Conservation (phyloP, 2,797 vertebrate species). For the Mus minutoides region DNA sequence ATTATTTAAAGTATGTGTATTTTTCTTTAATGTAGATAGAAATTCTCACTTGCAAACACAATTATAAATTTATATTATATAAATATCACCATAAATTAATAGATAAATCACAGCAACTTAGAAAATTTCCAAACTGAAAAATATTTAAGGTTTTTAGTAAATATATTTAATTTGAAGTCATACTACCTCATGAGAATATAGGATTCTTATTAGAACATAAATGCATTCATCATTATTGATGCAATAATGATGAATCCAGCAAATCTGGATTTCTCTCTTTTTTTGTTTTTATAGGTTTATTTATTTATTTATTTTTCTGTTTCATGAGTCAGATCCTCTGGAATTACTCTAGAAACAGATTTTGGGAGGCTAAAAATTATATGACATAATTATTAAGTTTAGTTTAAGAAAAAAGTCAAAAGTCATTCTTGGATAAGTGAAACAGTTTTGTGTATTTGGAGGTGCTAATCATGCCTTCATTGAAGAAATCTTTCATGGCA, state of each 20-base stretch:
- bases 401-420: constrained; percentile 44
- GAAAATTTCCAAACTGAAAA: not conserved
- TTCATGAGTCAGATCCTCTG: not conserved
- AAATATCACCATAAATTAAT: not conserved
- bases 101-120: not conserved
- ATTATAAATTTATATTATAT: not conserved
- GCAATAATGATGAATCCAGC: not conserved
- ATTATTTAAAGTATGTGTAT: not conserved
- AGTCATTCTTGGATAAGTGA: not conserved
- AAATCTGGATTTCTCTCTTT: not conserved
- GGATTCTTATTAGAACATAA: not conserved
- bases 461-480: not conserved
- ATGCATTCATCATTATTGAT: not conserved
- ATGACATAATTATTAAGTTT: not conserved
- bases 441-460: constrained; percentile 49
- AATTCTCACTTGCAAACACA: not conserved
- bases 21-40: not conserved
- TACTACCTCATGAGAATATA: not conserved
- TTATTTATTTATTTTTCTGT: not conserved
- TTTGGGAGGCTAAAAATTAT: not conserved
- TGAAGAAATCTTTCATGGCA: constrained; percentile 29
- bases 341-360: constrained; percentile 39
- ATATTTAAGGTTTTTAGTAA: not conserved
- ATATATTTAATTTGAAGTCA: constrained; percentile 15
- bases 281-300: not conserved